Evolutionary conservation across 2,113 vertebrate genomes (phyloP).

Genomic region (Thomomys bottae): DNA sequence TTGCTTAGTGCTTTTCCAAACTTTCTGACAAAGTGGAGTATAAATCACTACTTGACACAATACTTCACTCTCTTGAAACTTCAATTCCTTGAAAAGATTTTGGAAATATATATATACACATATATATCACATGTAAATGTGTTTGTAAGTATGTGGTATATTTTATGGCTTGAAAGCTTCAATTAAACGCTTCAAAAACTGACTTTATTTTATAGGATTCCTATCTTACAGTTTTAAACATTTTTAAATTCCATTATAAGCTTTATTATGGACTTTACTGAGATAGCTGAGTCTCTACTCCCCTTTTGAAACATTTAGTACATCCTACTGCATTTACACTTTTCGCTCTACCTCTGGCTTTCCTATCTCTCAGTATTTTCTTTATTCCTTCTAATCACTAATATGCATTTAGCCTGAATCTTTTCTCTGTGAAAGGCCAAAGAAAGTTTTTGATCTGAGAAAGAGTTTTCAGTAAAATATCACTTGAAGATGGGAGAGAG

Average conservation of each 20-base stretch:
- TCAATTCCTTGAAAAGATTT: constrained; percentile 8
- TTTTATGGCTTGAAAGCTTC: neutral
- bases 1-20: neutral
- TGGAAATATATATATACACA: neutral
- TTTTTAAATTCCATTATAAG: neutral
- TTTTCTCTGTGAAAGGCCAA: neutral
- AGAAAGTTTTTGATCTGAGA: neutral
- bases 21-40: neutral
- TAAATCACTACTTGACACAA: neutral
- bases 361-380: neutral
- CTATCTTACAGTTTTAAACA: neutral
- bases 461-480: constrained; percentile 10
- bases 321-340: neutral
- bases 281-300: neutral
- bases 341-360: neutral
- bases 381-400: neutral
- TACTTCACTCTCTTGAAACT: neutral
- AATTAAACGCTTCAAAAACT: constrained; percentile 17
- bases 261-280: neutral
- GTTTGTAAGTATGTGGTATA: neutral
- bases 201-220: neutral
- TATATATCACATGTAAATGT: neutral
- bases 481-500: neutral
- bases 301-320: neutral
- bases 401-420: neutral